Evolutionary conservation across 2,888 invertebrate species (phyloP), one percentile per base, ranked within the genome.

Genomic region (Caenorhabditis afra): DNA sequence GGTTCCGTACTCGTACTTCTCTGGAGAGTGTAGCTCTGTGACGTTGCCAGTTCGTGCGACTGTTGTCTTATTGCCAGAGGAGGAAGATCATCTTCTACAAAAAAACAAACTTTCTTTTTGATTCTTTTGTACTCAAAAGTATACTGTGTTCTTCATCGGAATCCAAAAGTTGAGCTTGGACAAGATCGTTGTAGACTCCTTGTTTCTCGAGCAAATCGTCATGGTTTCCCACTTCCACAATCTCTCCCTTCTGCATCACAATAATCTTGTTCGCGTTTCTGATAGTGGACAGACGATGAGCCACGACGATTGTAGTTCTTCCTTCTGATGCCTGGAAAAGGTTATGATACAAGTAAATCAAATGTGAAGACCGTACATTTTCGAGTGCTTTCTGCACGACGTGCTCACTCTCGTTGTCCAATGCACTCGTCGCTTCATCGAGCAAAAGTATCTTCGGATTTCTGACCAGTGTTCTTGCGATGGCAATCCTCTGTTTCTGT

Each of bases 191-290:
- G 89, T 95, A 95, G 1, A 94, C 91, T 45, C 94, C 94, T 61
- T 90, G 53, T 22, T 62, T 62, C n/a, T 92, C 91, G 66, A 94
- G 90, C 0, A 95, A 92, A 85, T 94, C 92, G 0, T 92, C 87
- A 89, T 94, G 94, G 0, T 93, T 93, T 76, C 95, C 95, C 78
- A 92, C 92, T 90, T 95, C 95, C 0, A 93, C 93, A 20, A 95
- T 93, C 62, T 87, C 5, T 39, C 91, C 90, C 47, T 84, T 74
- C 57, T 91, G 87, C 77, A 92, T 88, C 2, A 91, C 91, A 73
- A 90, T 90, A 45, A 92, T 92, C 47, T 90, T 85, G 81, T 92
- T 91, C 10, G 92, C 92, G 35, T 90, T 91, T 83, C 91, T 88
- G 44, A 92, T 91, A 5, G 92, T 92, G 10, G 92, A 91, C 66